phyloP scores from a whole-genome alignment of 30 jellyfish, hydroid and myxozoan genomes.

The Catostylus mosaicus region DNA sequence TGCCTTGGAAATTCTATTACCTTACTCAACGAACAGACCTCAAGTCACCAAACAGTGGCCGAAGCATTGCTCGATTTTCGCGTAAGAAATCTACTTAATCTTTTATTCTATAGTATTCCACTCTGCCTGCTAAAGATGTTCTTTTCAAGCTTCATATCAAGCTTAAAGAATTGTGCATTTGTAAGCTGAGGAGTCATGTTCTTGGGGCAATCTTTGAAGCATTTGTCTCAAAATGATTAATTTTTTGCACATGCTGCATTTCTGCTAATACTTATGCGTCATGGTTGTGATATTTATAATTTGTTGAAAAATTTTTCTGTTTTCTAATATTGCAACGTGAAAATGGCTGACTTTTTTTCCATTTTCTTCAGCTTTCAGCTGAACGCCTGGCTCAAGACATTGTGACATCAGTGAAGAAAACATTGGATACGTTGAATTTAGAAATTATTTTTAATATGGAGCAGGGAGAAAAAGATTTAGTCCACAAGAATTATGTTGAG shows the following conservation, averaged over 20 bases:
- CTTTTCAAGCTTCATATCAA: too few relatives aligned
- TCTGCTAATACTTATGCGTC: too few relatives aligned
- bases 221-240: too few relatives aligned
- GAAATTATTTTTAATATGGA: slow-evolving; percentile 53
- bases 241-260: too few relatives aligned
- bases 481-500: slow-evolving; percentile 74
- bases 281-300: too few relatives aligned
- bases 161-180: too few relatives aligned
- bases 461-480: slow-evolving; percentile 54
- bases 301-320: not conserved
- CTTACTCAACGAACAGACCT: slow-evolving; percentile 81
- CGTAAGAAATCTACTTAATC: too few relatives aligned
- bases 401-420: slow-evolving; percentile 66
- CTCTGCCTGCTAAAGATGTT: too few relatives aligned
- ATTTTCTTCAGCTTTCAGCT: slow-evolving; percentile 74
- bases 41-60: slow-evolving; percentile 93
- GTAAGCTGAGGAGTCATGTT: too few relatives aligned
- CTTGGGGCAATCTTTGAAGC: too few relatives aligned
- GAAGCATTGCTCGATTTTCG: slow-evolving; percentile 81
- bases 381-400: slow-evolving; percentile 79
- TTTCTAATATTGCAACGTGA: not conserved
- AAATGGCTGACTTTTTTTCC: not conserved
- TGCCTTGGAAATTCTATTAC: slow-evolving; percentile 70
- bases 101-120: too few relatives aligned
- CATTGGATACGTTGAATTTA: slow-evolving; percentile 52